These are phyloP conservation scores for Cnemophilus loriae DNA, from an alignment of 2,113 vertebrate species.

Conservation along the genomic window DNA sequence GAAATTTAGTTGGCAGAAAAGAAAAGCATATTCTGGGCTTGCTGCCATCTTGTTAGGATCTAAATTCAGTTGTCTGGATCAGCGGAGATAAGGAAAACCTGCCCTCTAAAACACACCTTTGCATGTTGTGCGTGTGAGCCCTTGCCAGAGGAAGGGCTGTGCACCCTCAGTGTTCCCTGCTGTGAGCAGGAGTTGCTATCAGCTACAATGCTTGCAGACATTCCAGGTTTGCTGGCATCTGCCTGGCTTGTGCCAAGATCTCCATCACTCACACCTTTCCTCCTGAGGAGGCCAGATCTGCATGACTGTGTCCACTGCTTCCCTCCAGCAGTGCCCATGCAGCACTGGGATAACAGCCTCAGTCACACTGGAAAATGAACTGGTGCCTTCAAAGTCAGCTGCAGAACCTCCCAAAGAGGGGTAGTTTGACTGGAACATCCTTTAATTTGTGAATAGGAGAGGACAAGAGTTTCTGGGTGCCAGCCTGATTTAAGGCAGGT, in stretches of 20 bases:
- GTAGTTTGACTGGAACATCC: not conserved
- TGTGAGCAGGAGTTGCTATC: not conserved
- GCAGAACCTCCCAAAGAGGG: not conserved
- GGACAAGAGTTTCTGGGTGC: not conserved
- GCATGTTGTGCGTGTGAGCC: not conserved
- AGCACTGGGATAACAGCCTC: not conserved
- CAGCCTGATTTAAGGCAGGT: not conserved
- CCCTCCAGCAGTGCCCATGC: not conserved
- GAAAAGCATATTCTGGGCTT: conserved; percentile 19
- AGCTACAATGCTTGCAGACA: not conserved
- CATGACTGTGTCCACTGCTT: not conserved
- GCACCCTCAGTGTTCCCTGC: not conserved
- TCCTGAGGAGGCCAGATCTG: not conserved
- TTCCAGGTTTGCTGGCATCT: not conserved
- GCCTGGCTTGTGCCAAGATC: not conserved
- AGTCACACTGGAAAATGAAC: not conserved
- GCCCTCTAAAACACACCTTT: not conserved
- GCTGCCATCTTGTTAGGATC: conserved; percentile 18
- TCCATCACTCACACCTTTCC: not conserved
- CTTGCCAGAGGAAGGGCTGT: not conserved
- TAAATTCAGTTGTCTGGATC: conserved; percentile 2
- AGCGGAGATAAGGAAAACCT: not conserved
- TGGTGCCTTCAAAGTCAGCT: not conserved
- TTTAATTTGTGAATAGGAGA: not conserved
- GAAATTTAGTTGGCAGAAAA: not conserved